Conservation (phyloP, 2,113 vertebrate species). For the Circaetus cinerascens region DNA sequence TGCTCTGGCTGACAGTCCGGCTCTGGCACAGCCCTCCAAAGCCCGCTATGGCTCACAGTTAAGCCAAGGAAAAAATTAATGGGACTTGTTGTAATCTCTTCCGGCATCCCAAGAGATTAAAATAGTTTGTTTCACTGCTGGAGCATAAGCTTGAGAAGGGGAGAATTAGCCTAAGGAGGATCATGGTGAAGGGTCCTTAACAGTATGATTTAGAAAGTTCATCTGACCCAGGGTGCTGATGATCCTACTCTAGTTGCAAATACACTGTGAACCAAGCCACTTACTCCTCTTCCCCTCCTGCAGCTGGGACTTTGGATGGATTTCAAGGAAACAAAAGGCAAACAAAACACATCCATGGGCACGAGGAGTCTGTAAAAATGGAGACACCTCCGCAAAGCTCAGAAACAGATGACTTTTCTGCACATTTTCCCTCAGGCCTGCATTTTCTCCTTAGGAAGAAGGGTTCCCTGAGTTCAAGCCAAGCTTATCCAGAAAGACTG, state of each 20-base stretch:
- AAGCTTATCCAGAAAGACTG: neutral
- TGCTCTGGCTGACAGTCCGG: neutral
- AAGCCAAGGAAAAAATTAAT: constrained; percentile 20
- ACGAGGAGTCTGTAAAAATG: neutral
- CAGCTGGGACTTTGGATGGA: neutral
- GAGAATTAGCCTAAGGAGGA: constrained; percentile 5
- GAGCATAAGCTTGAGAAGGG: constrained; percentile 22
- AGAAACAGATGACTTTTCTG: neutral
- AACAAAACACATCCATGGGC: neutral
- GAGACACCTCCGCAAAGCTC: neutral
- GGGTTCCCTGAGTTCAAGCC: neutral
- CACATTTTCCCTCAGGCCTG: neutral
- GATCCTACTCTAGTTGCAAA: neutral
- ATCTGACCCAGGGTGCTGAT: neutral
- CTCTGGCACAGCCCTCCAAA: neutral
- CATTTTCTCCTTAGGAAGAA: neutral
- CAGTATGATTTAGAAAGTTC: neutral
- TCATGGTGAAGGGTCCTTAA: neutral
- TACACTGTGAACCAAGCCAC: neutral
- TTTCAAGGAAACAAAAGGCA: neutral
- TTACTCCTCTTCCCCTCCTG: neutral
- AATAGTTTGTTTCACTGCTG: constrained; percentile 46
- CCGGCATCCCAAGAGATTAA: neutral
- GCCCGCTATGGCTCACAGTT: neutral
- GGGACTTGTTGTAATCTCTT: constrained; percentile 30